Evolutionary conservation across 2,797 vertebrate genomes (phyloP), one percentile per base, ranked within the genome.

Genomic region (Heterohyrax brucei): DNA sequence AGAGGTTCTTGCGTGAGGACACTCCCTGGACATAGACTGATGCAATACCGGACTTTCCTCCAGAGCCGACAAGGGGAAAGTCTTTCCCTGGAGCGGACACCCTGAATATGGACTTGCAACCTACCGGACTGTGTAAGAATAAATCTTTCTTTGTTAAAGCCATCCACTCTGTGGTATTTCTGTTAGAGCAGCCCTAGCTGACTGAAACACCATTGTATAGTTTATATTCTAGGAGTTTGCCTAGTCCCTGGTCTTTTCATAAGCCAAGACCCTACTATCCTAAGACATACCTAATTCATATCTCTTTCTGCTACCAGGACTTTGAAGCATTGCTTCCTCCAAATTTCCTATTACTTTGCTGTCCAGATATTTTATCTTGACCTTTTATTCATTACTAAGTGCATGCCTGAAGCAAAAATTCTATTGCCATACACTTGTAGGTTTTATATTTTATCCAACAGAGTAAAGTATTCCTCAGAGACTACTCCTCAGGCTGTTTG

Each of bases 281-380:
- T 92, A 79, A 72, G 12, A 30, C 2, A 82, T 70, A 39, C 8
- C 24, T 64, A 70, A 79, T 44, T 53, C n/a, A 66, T 83, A 0
- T 64, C 6, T 79, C 75, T 30, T 75, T 7, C 5, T 91, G 53
- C 24, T 73, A 39, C 2, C 28, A 94, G 19, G 44, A 79, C 7
- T 61, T 59, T 64, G 30, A 73, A 82, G 5, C 10, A 39, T 53
- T 48, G 4, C 59, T 90, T 87, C 62, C 50, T 50, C 3, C 16
- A 89, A 44, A 59, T 68, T 79, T 92, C 56, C 59, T 19, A 81
- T 92, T 79, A 83, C n/a, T 91, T 8, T 76, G 3, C 30, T 95
- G 28, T 77, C n/a, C 39, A 92, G 10, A 73, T 89, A 73, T 1
- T 22, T 91, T 90, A 50, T 26, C 13, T 78, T 87, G 50, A 86